Evolutionary conservation across 1,140 invertebrate genomes (phyloP).

Genomic region (Chrysoperla carnea): DNA sequence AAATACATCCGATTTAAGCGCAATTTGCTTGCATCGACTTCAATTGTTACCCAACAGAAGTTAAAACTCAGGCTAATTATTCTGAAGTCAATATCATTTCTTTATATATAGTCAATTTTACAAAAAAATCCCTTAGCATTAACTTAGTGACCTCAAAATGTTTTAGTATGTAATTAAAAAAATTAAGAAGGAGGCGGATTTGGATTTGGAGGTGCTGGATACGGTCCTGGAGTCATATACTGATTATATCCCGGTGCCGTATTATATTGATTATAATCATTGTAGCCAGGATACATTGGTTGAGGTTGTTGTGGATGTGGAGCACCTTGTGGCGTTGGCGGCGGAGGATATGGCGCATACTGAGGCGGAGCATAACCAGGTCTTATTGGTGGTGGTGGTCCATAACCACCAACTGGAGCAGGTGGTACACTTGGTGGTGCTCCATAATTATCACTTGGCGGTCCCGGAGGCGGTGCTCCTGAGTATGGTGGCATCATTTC

Average conservation of each 20-base stretch:
- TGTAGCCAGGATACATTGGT: not conserved
- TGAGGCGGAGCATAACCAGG: not conserved
- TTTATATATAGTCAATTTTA: too few relatives aligned
- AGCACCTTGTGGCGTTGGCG: not conserved
- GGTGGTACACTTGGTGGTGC: too few relatives aligned
- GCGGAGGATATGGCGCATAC: not conserved
- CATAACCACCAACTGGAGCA: too few relatives aligned
- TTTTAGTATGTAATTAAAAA: too few relatives aligned
- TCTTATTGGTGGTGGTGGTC: not conserved
- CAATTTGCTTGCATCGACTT: too few relatives aligned
- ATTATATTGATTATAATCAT: not conserved
- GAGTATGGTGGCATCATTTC: not conserved
- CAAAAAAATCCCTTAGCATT: too few relatives aligned
- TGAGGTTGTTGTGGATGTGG: not conserved
- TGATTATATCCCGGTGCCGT: not conserved
- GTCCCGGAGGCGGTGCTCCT: not conserved
- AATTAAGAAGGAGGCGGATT: not conserved
- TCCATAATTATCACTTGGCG: not conserved
- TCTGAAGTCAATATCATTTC: too few relatives aligned
- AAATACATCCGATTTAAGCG: too few relatives aligned
- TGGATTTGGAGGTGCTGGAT: not conserved
- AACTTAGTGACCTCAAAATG: too few relatives aligned
- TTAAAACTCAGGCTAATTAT: too few relatives aligned
- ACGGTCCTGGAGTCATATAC: not conserved
- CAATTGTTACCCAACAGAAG: too few relatives aligned